Percentiles rank a stretch among this genome's conserved stretches.
Conservation (phyloP, 2,888 invertebrate genomes). For the Hipparchia semele region DNA sequence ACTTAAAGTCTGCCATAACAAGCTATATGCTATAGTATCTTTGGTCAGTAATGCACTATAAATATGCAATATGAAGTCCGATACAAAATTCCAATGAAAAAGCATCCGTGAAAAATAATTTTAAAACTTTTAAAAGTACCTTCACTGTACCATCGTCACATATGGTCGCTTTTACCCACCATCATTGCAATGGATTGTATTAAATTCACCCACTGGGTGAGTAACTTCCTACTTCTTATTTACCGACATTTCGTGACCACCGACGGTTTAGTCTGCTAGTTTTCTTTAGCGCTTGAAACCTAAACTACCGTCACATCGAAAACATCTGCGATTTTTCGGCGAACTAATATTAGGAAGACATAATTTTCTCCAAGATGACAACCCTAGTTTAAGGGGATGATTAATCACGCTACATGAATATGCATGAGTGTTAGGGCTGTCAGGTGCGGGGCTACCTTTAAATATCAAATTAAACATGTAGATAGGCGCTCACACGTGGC, state of each 20-base stretch:
- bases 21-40: neutral
- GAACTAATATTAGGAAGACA: neutral
- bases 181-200: too few relatives aligned
- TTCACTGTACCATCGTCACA: too few relatives aligned
- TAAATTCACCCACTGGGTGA: too few relatives aligned
- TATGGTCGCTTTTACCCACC: too few relatives aligned
- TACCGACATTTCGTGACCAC: too few relatives aligned
- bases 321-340: neutral
- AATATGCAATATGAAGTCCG: too few relatives aligned
- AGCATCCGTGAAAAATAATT: neutral
- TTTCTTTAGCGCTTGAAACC: too few relatives aligned
- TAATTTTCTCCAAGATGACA: slow-evolving; percentile 10
- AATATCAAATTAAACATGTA: slow-evolving; percentile 77
- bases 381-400: slow-evolving; percentile 53
- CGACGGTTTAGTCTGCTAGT: too few relatives aligned
- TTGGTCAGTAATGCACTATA: neutral
- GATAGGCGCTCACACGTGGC: slow-evolving; percentile 46
- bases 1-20: neutral
- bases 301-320: too few relatives aligned
- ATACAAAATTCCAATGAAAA: neutral
- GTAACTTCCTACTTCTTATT: too few relatives aligned
- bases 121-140: too few relatives aligned
- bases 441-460: slow-evolving; percentile 69
- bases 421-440: slow-evolving; percentile 75
- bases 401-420: slow-evolving; percentile 80